phyloP scores from a whole-genome alignment of 2,113 vertebrate genomes.

The Entomyzon cyanotis region DNA sequence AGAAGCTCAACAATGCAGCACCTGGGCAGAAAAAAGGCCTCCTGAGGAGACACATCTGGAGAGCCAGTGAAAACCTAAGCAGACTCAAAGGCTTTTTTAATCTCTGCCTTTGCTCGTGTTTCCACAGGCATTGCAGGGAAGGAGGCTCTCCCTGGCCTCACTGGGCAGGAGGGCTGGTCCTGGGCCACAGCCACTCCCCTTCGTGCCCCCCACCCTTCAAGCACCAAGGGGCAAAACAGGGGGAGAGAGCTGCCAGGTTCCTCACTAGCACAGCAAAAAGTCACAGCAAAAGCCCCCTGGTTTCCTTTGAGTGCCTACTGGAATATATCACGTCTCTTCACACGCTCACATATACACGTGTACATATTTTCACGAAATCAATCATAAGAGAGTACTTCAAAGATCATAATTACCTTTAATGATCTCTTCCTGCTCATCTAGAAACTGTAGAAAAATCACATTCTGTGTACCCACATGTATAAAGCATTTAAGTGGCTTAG shows the following conservation, averaged over 20 bases:
- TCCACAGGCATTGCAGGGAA: neutral
- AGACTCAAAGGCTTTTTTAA: neutral
- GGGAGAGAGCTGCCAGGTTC: neutral
- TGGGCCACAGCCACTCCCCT: neutral
- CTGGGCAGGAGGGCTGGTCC: neutral
- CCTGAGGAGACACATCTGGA: constrained; percentile 45
- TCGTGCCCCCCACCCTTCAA: neutral
- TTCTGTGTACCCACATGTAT: accelerated
- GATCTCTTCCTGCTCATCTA: neutral
- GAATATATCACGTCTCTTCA: neutral
- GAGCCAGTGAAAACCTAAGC: neutral
- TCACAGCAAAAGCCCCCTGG: neutral
- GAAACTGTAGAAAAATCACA: neutral
- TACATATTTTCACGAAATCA: neutral
- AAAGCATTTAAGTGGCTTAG: neutral
- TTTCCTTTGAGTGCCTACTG: neutral
- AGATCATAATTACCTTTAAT: neutral
- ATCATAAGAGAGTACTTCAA: neutral
- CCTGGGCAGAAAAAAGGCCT: neutral
- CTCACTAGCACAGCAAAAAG: neutral
- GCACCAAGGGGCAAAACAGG: neutral
- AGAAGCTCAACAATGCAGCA: neutral
- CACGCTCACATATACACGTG: accelerated
- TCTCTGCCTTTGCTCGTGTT: neutral
- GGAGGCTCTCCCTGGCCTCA: neutral